These are phyloP conservation scores for Indri indri DNA, from an alignment of 2,113 vertebrate species.

Conservation along the genomic window DNA sequence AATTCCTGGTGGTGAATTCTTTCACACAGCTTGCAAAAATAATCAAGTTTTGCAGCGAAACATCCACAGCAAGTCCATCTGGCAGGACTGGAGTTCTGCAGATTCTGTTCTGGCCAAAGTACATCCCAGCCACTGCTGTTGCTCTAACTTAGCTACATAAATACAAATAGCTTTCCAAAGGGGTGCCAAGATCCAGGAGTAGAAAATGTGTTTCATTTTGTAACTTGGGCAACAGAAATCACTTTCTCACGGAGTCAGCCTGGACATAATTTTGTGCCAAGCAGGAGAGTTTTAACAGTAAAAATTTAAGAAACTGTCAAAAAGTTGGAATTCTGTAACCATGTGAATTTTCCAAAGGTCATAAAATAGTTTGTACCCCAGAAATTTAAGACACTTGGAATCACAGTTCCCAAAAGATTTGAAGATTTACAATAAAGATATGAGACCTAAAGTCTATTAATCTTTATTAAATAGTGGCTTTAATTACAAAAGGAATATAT, in stretches of 20 bases:
- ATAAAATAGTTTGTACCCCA: background rate
- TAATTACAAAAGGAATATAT: background rate
- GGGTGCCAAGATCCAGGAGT: background rate
- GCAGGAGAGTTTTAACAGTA: constrained; percentile 12
- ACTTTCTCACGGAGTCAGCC: constrained; percentile 32
- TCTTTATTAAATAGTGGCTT: background rate
- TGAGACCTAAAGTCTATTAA: background rate
- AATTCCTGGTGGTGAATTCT: constrained; percentile 60
- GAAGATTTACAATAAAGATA: constrained; percentile 27
- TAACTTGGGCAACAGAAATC: constrained; percentile 49
- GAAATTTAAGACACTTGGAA: constrained; percentile 1
- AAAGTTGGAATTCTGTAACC: constrained; percentile 29
- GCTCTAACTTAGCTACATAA: constrained; percentile 43
- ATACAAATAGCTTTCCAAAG: constrained; percentile 54
- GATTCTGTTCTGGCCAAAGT: background rate
- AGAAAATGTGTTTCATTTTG: constrained; percentile 28
- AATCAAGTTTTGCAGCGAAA: constrained; percentile 55
- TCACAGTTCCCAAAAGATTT: background rate
- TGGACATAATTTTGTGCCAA: constrained; percentile 27
- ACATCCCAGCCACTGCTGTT: background rate
- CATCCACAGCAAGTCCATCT: background rate
- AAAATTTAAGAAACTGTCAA: constrained; percentile 54
- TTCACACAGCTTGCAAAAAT: constrained; percentile 61
- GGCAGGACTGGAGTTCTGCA: constrained; percentile 4
- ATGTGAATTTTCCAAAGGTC: constrained; percentile 8